Evolutionary conservation across 2,797 vertebrate species (phyloP).

Genomic region (Lates japonicus): DNA sequence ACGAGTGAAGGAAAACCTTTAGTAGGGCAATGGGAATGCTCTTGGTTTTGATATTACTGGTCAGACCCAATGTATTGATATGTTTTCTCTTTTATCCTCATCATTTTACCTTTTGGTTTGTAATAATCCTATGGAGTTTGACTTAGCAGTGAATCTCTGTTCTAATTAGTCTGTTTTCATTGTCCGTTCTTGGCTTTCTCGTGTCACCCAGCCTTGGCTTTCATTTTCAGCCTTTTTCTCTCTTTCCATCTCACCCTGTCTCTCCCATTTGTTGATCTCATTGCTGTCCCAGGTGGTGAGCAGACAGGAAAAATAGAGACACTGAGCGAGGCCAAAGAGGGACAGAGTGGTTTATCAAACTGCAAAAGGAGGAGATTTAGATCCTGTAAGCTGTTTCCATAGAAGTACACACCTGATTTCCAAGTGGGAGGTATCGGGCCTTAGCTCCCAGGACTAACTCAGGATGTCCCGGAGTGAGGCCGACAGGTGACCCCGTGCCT

Average conservation of each 20-base stretch:
- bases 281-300: constrained; percentile 80
- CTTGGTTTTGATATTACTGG: background rate
- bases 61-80: background rate
- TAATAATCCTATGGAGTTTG: constrained; percentile 7
- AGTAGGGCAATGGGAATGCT: constrained; percentile 34
- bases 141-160: constrained; percentile 1
- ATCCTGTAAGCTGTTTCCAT: constrained; percentile 17
- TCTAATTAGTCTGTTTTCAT: constrained; percentile 15
- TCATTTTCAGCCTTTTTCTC: constrained; percentile 22
- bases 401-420: constrained; percentile 16
- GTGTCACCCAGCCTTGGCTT: constrained; percentile 24
- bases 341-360: constrained; percentile 31
- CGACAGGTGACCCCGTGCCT: constrained; percentile 86
- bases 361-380: constrained; percentile 13
- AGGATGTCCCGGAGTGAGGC: constrained; percentile 87
- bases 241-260: constrained; percentile 30
- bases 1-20: constrained; percentile 49
- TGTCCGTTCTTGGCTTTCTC: background rate
- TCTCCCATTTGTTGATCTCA: constrained; percentile 64
- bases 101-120: background rate
- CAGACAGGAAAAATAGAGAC: constrained; percentile 56
- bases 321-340: constrained; percentile 49
- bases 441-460: constrained; percentile 51
- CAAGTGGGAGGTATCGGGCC: constrained; percentile 12
- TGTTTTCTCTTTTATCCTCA: background rate